Evolutionary conservation across 2,888 invertebrate species (phyloP).

Genomic region (Trissonchulus sp.): DNA sequence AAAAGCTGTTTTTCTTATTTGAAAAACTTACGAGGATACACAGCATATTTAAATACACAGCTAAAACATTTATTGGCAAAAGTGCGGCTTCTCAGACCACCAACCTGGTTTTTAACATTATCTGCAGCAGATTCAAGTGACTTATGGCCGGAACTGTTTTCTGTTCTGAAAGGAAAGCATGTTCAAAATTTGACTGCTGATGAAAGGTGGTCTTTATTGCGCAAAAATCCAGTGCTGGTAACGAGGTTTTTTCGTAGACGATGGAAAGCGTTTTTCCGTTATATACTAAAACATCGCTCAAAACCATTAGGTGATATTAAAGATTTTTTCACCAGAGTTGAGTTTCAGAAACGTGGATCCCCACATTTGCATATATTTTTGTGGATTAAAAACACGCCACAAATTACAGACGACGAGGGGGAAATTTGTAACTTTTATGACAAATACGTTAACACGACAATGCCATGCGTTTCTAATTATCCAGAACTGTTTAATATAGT

Average conservation of each 20-base stretch:
- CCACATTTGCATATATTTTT: slow-evolving; percentile 15
- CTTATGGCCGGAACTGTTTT: neutral
- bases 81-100: slow-evolving; percentile 4
- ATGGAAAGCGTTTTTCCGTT: slow-evolving; percentile 8
- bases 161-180: neutral
- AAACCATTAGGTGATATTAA: neutral
- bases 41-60: neutral
- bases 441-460: slow-evolving; percentile 16
- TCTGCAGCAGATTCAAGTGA: slow-evolving; percentile 20
- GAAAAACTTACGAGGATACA: neutral
- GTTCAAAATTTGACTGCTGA: too few relatives aligned
- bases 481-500: neutral
- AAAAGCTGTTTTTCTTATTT: slow-evolving; percentile 2
- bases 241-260: neutral
- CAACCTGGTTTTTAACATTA: slow-evolving; percentile 17
- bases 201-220: neutral
- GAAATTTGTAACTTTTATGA: neutral
- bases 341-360: slow-evolving; percentile 19
- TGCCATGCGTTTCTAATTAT: neutral
- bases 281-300: neutral
- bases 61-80: neutral
- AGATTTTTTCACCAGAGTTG: slow-evolving; percentile 14
- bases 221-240: neutral
- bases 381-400: neutral
- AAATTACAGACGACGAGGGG: slow-evolving; percentile 2